A percentile compares a stretch with the other conserved stretches of the same genome.
Evolutionary conservation across 2,888 invertebrate genomes (phyloP).

Genomic region (Clepsis dumicolana): DNA sequence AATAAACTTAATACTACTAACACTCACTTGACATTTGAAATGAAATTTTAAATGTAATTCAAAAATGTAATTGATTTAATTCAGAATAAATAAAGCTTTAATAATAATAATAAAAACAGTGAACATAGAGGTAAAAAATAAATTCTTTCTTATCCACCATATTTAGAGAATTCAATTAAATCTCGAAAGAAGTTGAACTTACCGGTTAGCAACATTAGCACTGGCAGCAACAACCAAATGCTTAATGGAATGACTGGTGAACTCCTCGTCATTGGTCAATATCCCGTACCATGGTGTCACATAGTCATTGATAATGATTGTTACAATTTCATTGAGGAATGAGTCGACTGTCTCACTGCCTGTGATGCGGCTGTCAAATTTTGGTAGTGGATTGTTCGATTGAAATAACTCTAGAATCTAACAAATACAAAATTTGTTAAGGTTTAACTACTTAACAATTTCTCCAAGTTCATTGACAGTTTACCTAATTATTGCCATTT

Average conservation of each 20-base stretch:
- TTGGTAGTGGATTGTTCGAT: constrained; percentile 60
- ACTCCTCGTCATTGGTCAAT: constrained; percentile 90
- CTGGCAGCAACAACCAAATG: constrained; percentile 88
- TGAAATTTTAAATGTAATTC: too few relatives aligned
- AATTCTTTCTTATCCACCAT: too few relatives aligned
- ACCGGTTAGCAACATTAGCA: constrained; percentile 90
- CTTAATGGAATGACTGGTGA: constrained; percentile 88
- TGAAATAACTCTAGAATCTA: constrained; percentile 75
- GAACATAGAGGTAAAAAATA: too few relatives aligned
- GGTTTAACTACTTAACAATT: too few relatives aligned
- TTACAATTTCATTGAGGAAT: constrained; percentile 93
- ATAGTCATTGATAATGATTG: constrained; percentile 93
- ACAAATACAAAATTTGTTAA: constrained; percentile 40
- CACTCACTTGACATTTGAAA: too few relatives aligned
- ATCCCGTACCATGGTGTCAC: constrained; percentile 91
- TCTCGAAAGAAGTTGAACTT: constrained; percentile 43
- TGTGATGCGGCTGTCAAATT: constrained; percentile 88
- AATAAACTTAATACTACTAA: too few relatives aligned
- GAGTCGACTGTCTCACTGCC: constrained; percentile 95
- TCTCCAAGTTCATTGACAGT: too few relatives aligned
- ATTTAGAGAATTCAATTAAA: too few relatives aligned
- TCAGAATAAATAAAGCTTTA: too few relatives aligned
- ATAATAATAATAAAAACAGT: too few relatives aligned
- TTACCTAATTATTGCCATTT: too few relatives aligned
- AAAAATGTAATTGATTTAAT: too few relatives aligned